A percentile compares a stretch with the other conserved stretches of the same genome.
These are phyloP conservation scores for Oreochromis spilurus DNA, from an alignment of 2,113 vertebrate genomes.

Conservation along the genomic window DNA sequence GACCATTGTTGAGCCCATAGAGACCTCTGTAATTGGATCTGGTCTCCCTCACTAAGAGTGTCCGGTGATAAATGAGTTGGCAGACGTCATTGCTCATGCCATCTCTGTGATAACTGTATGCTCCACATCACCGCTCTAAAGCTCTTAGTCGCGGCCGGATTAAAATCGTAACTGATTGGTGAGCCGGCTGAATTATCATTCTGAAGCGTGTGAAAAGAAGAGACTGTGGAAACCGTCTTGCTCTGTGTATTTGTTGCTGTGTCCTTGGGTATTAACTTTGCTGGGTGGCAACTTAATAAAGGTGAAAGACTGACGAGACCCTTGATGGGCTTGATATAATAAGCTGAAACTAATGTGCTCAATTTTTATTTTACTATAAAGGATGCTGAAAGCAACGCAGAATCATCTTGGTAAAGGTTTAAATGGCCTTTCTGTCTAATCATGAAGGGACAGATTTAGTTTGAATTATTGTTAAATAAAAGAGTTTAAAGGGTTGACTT, in stretches of 20 bases:
- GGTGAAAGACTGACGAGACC: neutral
- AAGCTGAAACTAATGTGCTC: neutral
- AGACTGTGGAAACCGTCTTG: neutral
- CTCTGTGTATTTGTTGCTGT: conserved; percentile 1
- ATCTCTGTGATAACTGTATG: conserved; percentile 43
- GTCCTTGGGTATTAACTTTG: neutral
- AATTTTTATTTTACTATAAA: neutral
- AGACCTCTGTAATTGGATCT: conserved; percentile 70
- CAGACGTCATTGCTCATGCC: conserved; percentile 55
- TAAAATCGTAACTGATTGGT: conserved; percentile 52
- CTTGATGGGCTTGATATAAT: neutral
- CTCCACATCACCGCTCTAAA: conserved; percentile 36
- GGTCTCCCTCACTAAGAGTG: conserved; percentile 34
- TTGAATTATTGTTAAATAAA: neutral
- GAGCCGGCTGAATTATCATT: conserved; percentile 34
- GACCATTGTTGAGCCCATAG: conserved; percentile 70
- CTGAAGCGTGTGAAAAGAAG: conserved; percentile 1
- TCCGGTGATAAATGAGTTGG: conserved; percentile 64
- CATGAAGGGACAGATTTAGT: neutral
- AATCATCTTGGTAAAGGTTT: neutral
- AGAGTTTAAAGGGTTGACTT: neutral
- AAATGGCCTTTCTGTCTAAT: neutral
- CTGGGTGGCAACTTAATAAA: neutral
- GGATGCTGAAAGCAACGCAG: neutral
- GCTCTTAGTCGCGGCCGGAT: conserved; percentile 32